Evolutionary conservation across 2,113 vertebrate species (phyloP), one percentile per base, ranked within the genome.

Genomic region (Poeciliopsis occidentalis): DNA sequence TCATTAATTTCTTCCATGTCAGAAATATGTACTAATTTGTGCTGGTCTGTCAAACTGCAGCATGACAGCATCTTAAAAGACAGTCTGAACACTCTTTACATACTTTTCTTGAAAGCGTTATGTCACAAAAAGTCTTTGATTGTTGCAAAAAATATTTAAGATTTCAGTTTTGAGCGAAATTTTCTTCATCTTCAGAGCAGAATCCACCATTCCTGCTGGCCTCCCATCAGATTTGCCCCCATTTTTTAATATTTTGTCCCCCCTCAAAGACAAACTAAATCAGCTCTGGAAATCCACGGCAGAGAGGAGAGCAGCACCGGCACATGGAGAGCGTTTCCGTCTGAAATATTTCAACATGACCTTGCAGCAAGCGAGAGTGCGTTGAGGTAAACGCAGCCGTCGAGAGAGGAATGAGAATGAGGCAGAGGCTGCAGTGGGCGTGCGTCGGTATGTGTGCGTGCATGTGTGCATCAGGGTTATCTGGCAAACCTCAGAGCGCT

Each of bases 361-460:
- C 87, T 92, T 92, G 89, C 71, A 60, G 79, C n/a, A 67, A 77
- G 76, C 12, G 47, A 65, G 74, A 76, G 70, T 27, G 64, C 19
- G 67, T 75, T 1, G 47, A 75, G 85, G 85, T 83, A 86, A 89
- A 85, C 17, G 77, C 75, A 27, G 70, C 61, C 10, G 57, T 75
- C 31, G 57, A 62, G 78, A 67, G 67, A 0, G 44, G 86, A 92
- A 91, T 92, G 84, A 82, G 67, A 89, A 93, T 90, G 79, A 91
- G 81, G 67, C 72, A 34, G 71, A 76, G 75, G 64, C 78, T 72
- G 80, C 77, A 63, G 82, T 77, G 7, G 60, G 60, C n/a, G 37
- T 51, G 80, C 67, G 73, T 54, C 51, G 66, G 74, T 44, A 62
- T 80, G 30, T 51, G 82, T 69, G 73, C 66, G 76, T 68, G 76